phyloP scores from a whole-genome alignment of 53 echinoderm and acorn worm species.

The Echinarachnius parma region DNA sequence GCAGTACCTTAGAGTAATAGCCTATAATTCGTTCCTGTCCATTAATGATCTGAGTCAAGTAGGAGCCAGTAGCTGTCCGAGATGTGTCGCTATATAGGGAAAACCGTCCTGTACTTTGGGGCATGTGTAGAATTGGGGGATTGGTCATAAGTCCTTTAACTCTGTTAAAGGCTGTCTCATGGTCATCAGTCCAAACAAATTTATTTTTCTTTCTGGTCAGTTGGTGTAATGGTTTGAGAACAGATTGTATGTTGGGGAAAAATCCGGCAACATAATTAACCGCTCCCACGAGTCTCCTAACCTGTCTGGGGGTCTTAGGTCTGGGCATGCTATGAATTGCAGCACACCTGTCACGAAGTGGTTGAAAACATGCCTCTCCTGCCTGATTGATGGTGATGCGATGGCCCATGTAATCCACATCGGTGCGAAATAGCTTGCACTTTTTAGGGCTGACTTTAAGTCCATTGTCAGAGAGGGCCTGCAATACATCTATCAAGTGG shows the following conservation, averaged over 20 bases:
- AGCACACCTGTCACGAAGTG: constrained; percentile 31
- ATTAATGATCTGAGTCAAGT: constrained; percentile 38
- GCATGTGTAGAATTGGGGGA: constrained; percentile 8
- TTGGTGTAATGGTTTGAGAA: constrained; percentile 19
- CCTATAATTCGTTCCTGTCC: constrained; percentile 26
- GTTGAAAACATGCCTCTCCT: constrained; percentile 30
- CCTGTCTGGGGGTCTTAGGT: not conserved
- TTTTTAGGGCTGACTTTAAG: not conserved
- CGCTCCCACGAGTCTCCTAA: not conserved
- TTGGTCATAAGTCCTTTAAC: constrained; percentile 39
- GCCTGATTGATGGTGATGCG: not conserved
- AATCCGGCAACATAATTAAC: not conserved
- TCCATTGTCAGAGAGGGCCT: not conserved
- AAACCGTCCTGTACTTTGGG: not conserved
- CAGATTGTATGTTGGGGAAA: not conserved
- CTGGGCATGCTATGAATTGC: constrained; percentile 31
- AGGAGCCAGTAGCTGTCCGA: constrained; percentile 27
- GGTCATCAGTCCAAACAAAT: too few species aligned
- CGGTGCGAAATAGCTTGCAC: not conserved
- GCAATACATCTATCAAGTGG: constrained; percentile 22
- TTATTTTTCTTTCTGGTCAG: constrained; percentile 21
- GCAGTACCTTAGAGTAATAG: constrained; percentile 48
- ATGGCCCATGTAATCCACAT: not conserved
- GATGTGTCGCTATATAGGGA: constrained; percentile 13
- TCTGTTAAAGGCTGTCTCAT: constrained; percentile 34